Percentiles rank a stretch among this genome's conserved stretches.
Evolutionary conservation across 2,113 vertebrate genomes (phyloP).

Genomic region (Lethenteron reissneri): DNA sequence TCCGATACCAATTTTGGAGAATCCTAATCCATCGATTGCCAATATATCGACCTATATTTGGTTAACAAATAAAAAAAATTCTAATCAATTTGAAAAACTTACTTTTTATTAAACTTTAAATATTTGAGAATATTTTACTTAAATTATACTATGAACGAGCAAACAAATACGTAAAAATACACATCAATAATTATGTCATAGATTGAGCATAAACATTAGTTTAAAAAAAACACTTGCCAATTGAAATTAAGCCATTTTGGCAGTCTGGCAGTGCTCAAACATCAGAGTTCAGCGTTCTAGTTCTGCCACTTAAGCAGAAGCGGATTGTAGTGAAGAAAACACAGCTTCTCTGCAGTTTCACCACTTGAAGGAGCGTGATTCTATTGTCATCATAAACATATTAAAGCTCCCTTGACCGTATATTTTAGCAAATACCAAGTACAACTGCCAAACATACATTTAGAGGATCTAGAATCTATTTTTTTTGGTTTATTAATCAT

Average conservation of each 20-base stretch:
- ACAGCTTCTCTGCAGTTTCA: not conserved
- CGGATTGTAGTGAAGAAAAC: conserved; percentile 2
- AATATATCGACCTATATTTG: too few species aligned
- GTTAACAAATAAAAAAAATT: too few species aligned
- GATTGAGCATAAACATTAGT: not conserved
- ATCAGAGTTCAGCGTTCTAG: not conserved
- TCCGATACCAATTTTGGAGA: not conserved
- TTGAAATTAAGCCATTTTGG: not conserved
- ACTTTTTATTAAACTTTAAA: too few species aligned
- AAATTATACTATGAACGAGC: too few species aligned
- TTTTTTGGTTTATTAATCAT: too few species aligned
- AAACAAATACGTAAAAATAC: not conserved
- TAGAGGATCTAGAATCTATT: too few species aligned
- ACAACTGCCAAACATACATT: too few species aligned
- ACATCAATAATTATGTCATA: not conserved
- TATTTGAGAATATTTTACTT: too few species aligned
- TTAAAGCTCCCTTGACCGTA: too few species aligned
- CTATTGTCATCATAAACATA: not conserved
- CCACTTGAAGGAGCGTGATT: not conserved
- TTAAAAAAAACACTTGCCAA: not conserved
- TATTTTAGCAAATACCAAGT: too few species aligned
- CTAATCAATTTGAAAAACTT: too few species aligned
- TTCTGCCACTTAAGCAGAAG: not conserved
- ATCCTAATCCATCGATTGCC: too few species aligned
- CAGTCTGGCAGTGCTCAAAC: not conserved